These are phyloP conservation scores for Phataginus tricuspis DNA, from an alignment of 2,797 vertebrate species.

Conservation along the genomic window DNA sequence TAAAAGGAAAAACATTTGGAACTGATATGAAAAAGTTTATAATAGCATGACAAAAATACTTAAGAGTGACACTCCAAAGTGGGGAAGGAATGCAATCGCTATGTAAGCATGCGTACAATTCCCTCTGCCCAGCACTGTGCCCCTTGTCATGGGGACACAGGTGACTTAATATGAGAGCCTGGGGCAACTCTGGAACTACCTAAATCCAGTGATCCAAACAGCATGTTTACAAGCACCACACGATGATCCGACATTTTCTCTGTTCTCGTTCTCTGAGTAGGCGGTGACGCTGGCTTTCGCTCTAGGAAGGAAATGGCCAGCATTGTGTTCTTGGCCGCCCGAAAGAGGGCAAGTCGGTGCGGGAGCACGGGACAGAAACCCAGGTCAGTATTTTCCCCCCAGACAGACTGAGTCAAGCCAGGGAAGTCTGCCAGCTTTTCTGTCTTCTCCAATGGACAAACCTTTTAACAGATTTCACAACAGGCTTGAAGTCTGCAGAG, in stretches of 20 bases:
- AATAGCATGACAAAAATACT: neutral
- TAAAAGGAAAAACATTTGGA: neutral
- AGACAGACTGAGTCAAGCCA: conserved; percentile 21
- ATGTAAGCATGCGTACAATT: neutral
- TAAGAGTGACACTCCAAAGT: neutral
- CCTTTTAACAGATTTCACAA: conserved; percentile 62
- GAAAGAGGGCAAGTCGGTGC: neutral
- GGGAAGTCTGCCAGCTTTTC: conserved; percentile 50
- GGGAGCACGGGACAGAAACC: neutral
- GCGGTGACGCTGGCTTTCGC: neutral
- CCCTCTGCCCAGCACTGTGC: neutral
- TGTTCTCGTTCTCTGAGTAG: neutral
- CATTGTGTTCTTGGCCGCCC: neutral
- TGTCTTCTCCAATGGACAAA: conserved; percentile 21
- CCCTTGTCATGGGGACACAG: neutral
- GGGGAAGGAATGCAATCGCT: neutral
- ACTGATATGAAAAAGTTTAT: neutral
- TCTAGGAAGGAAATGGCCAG: neutral
- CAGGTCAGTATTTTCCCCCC: neutral
- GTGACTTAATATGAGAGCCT: neutral
- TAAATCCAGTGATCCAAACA: neutral
- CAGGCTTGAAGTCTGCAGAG: conserved; percentile 37
- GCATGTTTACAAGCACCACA: neutral
- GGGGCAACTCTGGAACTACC: neutral
- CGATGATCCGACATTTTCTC: neutral